phyloP scores from a whole-genome alignment of 2,113 vertebrate genomes.

The Tupaia chinensis region DNA sequence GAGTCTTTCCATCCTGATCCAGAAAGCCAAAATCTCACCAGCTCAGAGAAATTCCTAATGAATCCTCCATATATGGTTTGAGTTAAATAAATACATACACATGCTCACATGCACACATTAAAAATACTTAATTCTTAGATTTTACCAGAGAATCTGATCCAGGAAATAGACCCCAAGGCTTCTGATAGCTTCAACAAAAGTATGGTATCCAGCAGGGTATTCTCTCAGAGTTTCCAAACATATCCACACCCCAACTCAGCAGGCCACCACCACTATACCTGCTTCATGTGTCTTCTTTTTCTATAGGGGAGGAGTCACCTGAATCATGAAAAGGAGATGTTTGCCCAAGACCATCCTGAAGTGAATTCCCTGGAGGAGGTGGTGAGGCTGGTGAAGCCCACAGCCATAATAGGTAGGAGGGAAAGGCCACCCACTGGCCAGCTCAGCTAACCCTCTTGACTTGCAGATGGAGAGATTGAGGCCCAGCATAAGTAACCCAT shows the following conservation, averaged over 20 bases:
- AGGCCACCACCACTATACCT: neutral
- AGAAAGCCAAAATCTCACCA: neutral
- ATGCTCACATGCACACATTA: neutral
- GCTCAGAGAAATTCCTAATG: constrained; percentile 17
- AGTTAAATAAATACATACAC: neutral
- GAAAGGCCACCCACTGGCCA: neutral
- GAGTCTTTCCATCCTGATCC: neutral
- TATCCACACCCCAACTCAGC: neutral
- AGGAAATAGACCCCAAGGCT: neutral
- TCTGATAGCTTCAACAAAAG: neutral
- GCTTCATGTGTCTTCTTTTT: neutral
- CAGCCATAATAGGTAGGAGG: constrained; percentile 94
- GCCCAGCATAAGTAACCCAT: neutral
- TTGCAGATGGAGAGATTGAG: constrained; percentile 40
- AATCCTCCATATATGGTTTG: neutral
- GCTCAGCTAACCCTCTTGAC: constrained; percentile 37
- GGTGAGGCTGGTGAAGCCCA: constrained; percentile 95
- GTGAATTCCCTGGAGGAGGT: constrained; percentile 95
- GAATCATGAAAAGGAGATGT: constrained; percentile 95
- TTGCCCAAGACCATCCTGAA: constrained; percentile 95
- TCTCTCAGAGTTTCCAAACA: neutral
- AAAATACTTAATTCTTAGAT: neutral
- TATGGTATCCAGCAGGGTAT: neutral
- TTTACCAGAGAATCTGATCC: constrained; percentile 25
- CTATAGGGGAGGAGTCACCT: constrained; percentile 93